Conservation (phyloP, 2,888 invertebrate genomes). For the Philereme transversata region DNA sequence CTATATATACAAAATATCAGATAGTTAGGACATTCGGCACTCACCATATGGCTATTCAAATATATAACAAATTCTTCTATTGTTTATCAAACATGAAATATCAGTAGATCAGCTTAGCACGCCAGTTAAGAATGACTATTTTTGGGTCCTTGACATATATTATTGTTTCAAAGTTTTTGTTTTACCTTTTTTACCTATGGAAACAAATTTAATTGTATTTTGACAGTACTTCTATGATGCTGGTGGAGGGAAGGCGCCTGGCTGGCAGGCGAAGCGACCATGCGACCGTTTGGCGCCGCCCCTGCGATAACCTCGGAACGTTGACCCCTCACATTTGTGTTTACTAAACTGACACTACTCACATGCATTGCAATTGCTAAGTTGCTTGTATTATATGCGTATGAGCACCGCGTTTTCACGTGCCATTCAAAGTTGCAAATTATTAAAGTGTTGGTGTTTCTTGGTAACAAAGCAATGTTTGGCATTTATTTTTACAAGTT, state of each 20-base stretch:
- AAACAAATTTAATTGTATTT: background rate
- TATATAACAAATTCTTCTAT: too few species aligned
- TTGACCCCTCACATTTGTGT: conserved; percentile 77
- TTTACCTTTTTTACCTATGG: background rate
- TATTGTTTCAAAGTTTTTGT: too few species aligned
- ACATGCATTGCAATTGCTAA: conserved; percentile 49
- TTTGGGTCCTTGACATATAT: too few species aligned
- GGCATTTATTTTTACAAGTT: too few species aligned
- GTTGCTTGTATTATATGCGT: conserved; percentile 44
- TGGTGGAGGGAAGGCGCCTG: conserved; percentile 31
- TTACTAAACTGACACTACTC: conserved; percentile 68
- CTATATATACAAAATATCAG: too few species aligned
- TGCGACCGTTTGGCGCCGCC: conserved; percentile 78
- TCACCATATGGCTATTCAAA: too few species aligned
- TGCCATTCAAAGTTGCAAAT: conserved; percentile 17
- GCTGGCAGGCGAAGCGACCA: conserved; percentile 46
- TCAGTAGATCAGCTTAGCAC: too few species aligned
- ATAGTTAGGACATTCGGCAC: too few species aligned
- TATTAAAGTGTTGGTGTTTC: background rate
- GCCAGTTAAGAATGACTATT: too few species aligned
- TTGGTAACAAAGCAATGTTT: too few species aligned
- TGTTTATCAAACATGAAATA: too few species aligned
- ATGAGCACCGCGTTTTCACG: conserved; percentile 26
- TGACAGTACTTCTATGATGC: background rate
- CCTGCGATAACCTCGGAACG: conserved; percentile 78